These are phyloP conservation scores for Agrypnia vestita DNA, from an alignment of 1,140 invertebrate species.

Conservation along the genomic window DNA sequence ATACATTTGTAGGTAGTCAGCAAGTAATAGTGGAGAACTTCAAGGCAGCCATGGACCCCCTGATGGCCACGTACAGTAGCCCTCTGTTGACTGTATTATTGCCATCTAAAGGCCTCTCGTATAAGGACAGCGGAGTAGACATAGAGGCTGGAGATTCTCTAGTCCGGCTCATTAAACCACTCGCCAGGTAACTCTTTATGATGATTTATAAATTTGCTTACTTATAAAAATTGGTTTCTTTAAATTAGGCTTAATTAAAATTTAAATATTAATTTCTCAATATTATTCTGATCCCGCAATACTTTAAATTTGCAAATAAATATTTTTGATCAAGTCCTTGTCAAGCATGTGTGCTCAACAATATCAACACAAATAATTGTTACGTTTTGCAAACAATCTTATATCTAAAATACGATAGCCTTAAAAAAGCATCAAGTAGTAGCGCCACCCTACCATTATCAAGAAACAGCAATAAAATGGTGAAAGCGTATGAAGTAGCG, in stretches of 20 bases:
- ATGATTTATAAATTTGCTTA: background rate
- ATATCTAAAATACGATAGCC: too few species aligned
- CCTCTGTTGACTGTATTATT: conserved; percentile 33
- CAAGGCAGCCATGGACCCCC: conserved; percentile 74
- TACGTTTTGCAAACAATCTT: too few species aligned
- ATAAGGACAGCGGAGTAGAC: conserved; percentile 91
- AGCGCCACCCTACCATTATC: background rate
- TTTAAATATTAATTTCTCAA: too few species aligned
- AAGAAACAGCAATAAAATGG: conserved; percentile 9
- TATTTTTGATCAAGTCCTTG: background rate
- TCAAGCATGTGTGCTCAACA: too few species aligned
- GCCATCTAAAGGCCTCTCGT: conserved; percentile 73
- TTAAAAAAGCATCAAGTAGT: background rate
- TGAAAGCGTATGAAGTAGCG: too few species aligned
- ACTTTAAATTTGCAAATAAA: too few species aligned
- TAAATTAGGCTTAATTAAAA: too few species aligned
- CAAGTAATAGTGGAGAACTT: conserved; percentile 81
- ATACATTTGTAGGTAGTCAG: conserved; percentile 64
- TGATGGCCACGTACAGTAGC: conserved; percentile 62
- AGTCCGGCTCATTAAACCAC: conserved; percentile 86
- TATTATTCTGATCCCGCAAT: too few species aligned
- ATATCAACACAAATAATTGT: too few species aligned
- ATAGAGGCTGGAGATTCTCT: conserved; percentile 90
- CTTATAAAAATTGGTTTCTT: background rate
- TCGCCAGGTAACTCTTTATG: conserved; percentile 70